Conservation (phyloP, 1,140 invertebrate genomes). For the Akabosia matsudoensis region DNA sequence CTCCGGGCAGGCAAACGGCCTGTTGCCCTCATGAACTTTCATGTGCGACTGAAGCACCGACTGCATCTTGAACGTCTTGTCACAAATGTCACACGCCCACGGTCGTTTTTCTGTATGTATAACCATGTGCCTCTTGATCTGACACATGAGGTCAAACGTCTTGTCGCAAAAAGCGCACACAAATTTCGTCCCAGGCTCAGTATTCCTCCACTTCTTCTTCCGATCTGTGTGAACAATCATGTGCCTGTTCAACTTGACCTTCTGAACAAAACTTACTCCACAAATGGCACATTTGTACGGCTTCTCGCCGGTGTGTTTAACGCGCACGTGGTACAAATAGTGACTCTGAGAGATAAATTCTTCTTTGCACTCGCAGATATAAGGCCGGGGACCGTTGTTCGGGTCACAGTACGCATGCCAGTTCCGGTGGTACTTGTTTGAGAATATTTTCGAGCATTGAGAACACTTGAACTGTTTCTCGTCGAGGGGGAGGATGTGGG, state of each 20-base stretch:
- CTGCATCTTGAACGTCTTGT: constrained; percentile 45
- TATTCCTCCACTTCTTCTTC: neutral
- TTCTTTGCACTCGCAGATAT: neutral
- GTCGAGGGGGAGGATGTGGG: neutral
- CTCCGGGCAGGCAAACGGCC: constrained; percentile 49
- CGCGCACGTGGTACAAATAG: neutral
- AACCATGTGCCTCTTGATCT: constrained; percentile 46
- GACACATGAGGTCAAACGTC: constrained; percentile 28
- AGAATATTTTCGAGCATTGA: neutral
- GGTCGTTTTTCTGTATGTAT: constrained; percentile 56
- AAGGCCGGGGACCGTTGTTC: neutral
- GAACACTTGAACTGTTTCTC: neutral
- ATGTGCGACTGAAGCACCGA: constrained; percentile 44
- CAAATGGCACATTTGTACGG: constrained; percentile 6
- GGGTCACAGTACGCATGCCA: neutral
- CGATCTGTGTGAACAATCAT: neutral
- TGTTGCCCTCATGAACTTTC: constrained; percentile 34
- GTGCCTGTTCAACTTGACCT: constrained; percentile 2
- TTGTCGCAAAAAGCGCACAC: constrained; percentile 37
- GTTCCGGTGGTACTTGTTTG: neutral
- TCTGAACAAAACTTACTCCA: neutral
- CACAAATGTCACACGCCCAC: constrained; percentile 56
- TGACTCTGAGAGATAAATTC: neutral
- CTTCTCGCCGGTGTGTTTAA: neutral
- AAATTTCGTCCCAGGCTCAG: neutral